Base-by-base conservation (phyloP, 2,888 invertebrate genomes). In the Bombylius major region DNA sequence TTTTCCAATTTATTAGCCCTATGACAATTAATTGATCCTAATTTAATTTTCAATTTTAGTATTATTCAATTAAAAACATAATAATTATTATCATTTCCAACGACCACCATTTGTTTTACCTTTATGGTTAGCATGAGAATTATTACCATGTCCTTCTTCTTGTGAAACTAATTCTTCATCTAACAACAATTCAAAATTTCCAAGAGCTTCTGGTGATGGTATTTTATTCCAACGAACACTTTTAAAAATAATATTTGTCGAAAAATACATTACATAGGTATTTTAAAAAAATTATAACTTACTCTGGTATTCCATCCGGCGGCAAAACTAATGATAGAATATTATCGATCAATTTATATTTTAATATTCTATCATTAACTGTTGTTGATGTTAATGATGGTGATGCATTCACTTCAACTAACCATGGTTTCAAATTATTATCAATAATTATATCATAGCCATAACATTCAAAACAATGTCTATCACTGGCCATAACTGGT, bases 371-470 rank as follows among this genome's bases (percentile, higher is more conserved):
- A 73, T 97, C 96, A 67, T 92, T 93, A 0, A 89, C 89, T 0
- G 96, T 97, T 0, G 96, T 97, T 0, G 95, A 91, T 2, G 94
- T 90, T 59, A 96, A 73, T 0, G 96, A 94, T 0, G 96, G 96
- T 0, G 95, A 96, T 1, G 96, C 93, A 69, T 96, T 96, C n/a
- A 84, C 84, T 77, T 93, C 93, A 54, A 93, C 88, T 12, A 93
- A 76, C 93, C 93, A 96, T 0, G 96, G 96, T 69, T 96, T 96
- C 39, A 96, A 74, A 66, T 87, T 86, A 68, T 93, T 89, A 70
- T 96, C 96, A 63, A 96, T 94, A 63, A 96, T 96, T 53, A 96
- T 94, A 68, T 96, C 96, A 69, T 92, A 96, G 47, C 96, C 96
- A 68, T 96, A 97, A 66, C 93, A 93, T 73, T 75, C 75, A 53